phyloP scores from a whole-genome alignment of 2,113 vertebrate species.

The Phrynocephalus versicolor region DNA sequence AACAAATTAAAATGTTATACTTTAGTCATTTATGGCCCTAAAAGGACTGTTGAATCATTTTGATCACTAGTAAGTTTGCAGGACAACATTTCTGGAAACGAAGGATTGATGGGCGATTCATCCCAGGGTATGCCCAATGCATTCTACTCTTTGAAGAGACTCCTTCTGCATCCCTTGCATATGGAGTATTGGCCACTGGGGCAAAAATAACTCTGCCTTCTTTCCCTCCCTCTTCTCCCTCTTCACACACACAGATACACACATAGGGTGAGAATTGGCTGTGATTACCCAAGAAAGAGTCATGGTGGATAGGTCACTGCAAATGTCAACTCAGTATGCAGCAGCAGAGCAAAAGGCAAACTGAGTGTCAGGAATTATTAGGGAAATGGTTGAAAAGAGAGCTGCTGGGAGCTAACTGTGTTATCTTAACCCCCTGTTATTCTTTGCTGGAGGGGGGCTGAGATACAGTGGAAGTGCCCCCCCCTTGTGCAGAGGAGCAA shows the following conservation, averaged over 20 bases:
- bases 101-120: no score
- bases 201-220: neutral
- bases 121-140: no score
- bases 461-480: neutral
- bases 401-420: neutral
- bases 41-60: no score
- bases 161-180: no score
- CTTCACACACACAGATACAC: neutral
- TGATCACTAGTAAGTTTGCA: no score
- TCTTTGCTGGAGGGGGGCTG: neutral
- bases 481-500: neutral
- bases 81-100: no score
- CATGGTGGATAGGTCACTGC: neutral
- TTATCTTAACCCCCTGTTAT: neutral
- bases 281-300: neutral
- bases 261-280: neutral
- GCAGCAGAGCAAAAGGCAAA: neutral
- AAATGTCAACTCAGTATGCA: neutral
- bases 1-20: no score
- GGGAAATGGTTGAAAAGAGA: neutral
- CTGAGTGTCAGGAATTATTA: neutral
- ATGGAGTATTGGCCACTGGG: neutral
- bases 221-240: neutral
- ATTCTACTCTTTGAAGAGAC: no score
- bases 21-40: no score